Base-by-base conservation (phyloP, 2,113 vertebrate species). In the Eira barbara region DNA sequence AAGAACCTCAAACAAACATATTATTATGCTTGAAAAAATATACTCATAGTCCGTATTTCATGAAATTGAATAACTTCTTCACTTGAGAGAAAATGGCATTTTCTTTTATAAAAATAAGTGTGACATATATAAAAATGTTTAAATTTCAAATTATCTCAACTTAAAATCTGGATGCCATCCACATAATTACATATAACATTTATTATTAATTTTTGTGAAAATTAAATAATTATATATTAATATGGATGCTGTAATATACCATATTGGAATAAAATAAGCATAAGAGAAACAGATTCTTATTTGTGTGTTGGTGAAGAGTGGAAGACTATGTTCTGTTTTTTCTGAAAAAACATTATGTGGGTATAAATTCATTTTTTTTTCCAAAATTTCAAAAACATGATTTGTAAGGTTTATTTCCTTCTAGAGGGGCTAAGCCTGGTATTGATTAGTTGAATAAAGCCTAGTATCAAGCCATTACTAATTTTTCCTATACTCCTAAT, bases 101-200 rank as follows among this genome's bases (percentile, higher is more conserved):
- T 95, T 97, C 18, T 31, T 34, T n/a, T 61, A 20, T 52, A 79
- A 83, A 87, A 42, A 17, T 47, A 81, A 63, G 25, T 90, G 23
- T 93, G 81, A 80, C n/a, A 73, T 84, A 73, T 80, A 71, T 74
- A 85, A 76, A 97, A 78, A 21, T 82, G 11, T 45, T 93, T 82
- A 47, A 23, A 63, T 87, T 74, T 95, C 39, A 73, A 52, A 67
- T 59, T 31, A 59, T 65, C 23, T 3, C 47, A 63, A 39, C 74
- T 57, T 74, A 12, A 93, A 78, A 63, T 93, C 36, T 83, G 47
- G 10, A 69, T 36, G 20, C 1, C n/a, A 84, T 65, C 29, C 0
- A 7, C 47, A n/a, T 67, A 11, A 73, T 89, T 79, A 76, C 45
- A 34, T 11, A 79, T 20, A 49, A 9, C 15, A 79, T 49, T 31